These are phyloP conservation scores for Forbesichthys papilliferus DNA, from an alignment of 2,113 vertebrate species.

Conservation along the genomic window DNA sequence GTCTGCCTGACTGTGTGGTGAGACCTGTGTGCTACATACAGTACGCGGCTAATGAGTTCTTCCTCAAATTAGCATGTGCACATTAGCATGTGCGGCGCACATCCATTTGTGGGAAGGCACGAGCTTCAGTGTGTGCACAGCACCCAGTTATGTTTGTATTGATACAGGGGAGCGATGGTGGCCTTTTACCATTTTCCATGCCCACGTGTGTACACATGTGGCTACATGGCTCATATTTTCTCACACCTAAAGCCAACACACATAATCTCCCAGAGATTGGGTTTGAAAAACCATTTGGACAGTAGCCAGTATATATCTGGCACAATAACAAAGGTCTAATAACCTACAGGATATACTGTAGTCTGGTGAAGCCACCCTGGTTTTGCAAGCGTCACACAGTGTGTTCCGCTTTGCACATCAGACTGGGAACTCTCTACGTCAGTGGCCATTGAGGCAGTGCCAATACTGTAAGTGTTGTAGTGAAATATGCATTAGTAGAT, in stretches of 20 bases:
- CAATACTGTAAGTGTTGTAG: no score
- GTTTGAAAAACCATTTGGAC: constrained; percentile 57
- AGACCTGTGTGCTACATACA: constrained; percentile 17
- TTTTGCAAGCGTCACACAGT: no score
- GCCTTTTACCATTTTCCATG: constrained; percentile 1
- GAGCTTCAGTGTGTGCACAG: constrained; percentile 16
- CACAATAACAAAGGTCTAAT: constrained; percentile 36
- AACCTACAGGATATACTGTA: not conserved
- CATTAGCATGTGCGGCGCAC: not conserved
- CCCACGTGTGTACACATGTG: not conserved
- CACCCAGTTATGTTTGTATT: not conserved
- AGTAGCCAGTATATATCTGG: constrained; percentile 27
- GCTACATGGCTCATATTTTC: constrained; percentile 20
- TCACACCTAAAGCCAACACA: constrained; percentile 44
- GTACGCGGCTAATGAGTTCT: not conserved
- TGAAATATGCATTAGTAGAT: no score
- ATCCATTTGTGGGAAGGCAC: not conserved
- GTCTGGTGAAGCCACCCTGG: no score
- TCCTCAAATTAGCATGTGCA: constrained; percentile 6
- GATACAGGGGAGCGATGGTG: not conserved
- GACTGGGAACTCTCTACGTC: no score
- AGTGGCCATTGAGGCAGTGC: no score
- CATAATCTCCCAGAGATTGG: constrained; percentile 49
- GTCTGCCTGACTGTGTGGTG: constrained; percentile 22
- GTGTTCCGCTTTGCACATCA: no score